These are phyloP conservation scores for Dromaius novaehollandiae DNA, from an alignment of 2,113 vertebrate genomes.

Conservation along the genomic window DNA sequence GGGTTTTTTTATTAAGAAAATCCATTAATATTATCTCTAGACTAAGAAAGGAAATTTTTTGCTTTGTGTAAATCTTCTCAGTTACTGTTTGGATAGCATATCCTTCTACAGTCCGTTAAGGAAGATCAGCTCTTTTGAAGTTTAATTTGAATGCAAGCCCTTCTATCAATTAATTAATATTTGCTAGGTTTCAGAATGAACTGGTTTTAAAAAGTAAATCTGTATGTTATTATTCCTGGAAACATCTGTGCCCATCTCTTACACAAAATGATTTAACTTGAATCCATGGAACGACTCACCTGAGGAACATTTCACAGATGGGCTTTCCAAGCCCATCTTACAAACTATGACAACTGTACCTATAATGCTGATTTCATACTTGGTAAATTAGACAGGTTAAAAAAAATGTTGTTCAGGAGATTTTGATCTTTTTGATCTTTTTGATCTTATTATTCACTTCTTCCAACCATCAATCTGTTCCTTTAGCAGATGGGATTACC, in stretches of 20 bases:
- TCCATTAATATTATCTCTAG: background rate
- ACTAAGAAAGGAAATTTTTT: background rate
- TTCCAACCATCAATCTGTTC: background rate
- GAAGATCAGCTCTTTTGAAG: background rate
- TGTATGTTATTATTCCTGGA: background rate
- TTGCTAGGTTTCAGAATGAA: background rate
- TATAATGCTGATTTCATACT: background rate
- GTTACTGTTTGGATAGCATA: background rate
- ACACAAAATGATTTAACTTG: background rate
- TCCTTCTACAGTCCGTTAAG: background rate
- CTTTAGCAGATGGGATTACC: background rate
- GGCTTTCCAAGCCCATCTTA: background rate
- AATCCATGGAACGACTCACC: background rate
- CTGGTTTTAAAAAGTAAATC: background rate
- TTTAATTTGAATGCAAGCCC: background rate
- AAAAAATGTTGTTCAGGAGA: background rate
- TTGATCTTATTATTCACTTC: background rate
- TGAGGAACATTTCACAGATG: fast-evolving
- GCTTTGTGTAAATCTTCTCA: background rate
- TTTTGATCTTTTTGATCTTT: background rate
- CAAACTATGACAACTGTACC: background rate
- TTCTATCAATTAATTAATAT: background rate
- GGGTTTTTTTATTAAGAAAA: background rate
- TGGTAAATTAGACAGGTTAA: background rate
- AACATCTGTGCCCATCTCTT: background rate